Evolutionary conservation across 2,888 invertebrate genomes (phyloP).

Genomic region (Petrolisthes cinctipes): DNA sequence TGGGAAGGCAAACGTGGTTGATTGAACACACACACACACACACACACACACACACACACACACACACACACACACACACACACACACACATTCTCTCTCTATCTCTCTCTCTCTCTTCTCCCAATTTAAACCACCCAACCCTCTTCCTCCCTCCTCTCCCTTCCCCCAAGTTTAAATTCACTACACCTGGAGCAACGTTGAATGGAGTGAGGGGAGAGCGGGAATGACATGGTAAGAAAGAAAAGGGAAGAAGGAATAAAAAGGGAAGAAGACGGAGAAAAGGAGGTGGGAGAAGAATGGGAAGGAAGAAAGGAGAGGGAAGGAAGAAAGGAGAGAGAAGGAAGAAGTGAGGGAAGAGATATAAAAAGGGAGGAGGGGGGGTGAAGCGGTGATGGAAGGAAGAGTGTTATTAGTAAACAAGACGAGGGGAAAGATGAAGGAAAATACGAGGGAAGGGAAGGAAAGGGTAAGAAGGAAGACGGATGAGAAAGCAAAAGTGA

Average conservation of each 20-base stretch:
- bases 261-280: not conserved
- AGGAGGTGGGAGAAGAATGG: not conserved
- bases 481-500: not conserved
- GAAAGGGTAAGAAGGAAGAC: not conserved
- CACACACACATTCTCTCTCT: too few relatives aligned
- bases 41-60: too few relatives aligned
- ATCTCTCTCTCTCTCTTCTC: too few relatives aligned
- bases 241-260: not conserved
- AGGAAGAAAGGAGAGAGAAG: not conserved
- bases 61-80: too few relatives aligned
- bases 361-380: not conserved
- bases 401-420: not conserved
- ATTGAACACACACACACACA: too few relatives aligned
- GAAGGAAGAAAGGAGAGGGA: not conserved
- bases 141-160: not conserved
- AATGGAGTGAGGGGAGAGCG: not conserved
- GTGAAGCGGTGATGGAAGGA: not conserved
- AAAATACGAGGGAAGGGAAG: not conserved
- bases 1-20: too few relatives aligned
- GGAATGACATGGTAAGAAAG: not conserved
- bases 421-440: not conserved
- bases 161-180: not conserved
- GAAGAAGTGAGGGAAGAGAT: not conserved
- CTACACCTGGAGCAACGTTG: not conserved
- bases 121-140: not conserved